Base-by-base conservation (phyloP, 2,113 vertebrate genomes). In the Coptodon bakossiorum region DNA sequence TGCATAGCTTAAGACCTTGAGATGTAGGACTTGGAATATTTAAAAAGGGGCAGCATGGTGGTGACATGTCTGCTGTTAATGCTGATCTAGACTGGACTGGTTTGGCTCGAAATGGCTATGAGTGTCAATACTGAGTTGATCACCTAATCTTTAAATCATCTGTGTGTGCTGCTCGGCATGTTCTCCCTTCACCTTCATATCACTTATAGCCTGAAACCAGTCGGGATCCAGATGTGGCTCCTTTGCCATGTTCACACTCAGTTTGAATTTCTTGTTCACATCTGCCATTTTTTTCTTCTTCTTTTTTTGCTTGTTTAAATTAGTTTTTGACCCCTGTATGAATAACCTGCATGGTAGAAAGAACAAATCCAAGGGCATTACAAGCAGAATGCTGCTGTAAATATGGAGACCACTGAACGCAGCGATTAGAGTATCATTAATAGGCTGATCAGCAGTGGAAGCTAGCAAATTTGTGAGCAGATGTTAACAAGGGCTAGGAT, bases 61-160 rank as follows among this genome's bases (percentile, higher is more conserved):
- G 80, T 78, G 82, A 89, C 73, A 34, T 54, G 82, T 90, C 87
- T 89, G 90, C 85, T 90, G 84, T 88, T 87, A 24, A 40, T 81
- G 53, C 94, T 90, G 85, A 87, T 90, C 94, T 93, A 88, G 94
- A 93, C 95, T 95, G 93, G 93, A 94, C 93, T 93, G 93, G 85
- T 86, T 85, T 90, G 85, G 45, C 84, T 90, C 24, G 7, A 86
- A 83, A 86, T 82, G 84, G 86, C 43, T 83, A 50, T 79, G 82
- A 76, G 24, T 83, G 22, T 81, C 61, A 36, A 19, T 57, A 78
- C 56, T 5, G 8, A 81, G 57, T 84, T 52, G 53, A 91, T 87
- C 73, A 78, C 17, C 73, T 73, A 63, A 89, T 80, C 57, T 43
- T 88, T 48, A 73, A 84, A 53, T 88, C 59, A 76, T 89, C 48